These are phyloP conservation scores for Platycheirus albimanus DNA, from an alignment of 2,888 invertebrate species.

Conservation along the genomic window DNA sequence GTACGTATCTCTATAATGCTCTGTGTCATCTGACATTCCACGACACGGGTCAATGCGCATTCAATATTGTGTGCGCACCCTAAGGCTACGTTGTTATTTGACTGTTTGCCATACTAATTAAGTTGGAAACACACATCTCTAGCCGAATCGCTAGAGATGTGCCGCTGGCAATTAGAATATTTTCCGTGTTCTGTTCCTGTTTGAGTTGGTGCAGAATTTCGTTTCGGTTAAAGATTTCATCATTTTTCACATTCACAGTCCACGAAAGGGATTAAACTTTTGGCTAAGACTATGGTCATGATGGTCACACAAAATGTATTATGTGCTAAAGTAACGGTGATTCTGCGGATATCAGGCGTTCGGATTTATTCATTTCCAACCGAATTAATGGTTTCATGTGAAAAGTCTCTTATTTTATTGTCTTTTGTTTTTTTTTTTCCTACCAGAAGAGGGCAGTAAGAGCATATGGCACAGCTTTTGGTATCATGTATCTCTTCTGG, in stretches of 20 bases:
- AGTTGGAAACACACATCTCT: conserved; percentile 64
- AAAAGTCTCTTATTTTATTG: conserved; percentile 56
- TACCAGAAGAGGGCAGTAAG: conserved; percentile 6
- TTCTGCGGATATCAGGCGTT: conserved; percentile 60
- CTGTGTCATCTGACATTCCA: conserved; percentile 66
- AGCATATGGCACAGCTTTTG: conserved; percentile 53
- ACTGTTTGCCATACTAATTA: conserved; percentile 72
- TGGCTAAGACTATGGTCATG: background rate
- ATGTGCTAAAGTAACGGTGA: conserved; percentile 64
- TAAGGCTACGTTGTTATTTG: conserved; percentile 54
- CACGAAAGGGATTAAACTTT: conserved; percentile 45
- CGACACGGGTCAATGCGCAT: conserved; percentile 64
- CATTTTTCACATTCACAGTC: background rate
- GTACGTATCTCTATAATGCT: conserved; percentile 15
- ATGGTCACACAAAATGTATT: conserved; percentile 9
- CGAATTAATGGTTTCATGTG: conserved; percentile 70
- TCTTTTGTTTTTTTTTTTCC: background rate
- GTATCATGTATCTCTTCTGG: conserved; percentile 55
- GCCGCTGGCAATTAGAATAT: conserved; percentile 45
- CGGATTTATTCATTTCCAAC: conserved; percentile 70
- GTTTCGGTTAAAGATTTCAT: conserved; percentile 41
- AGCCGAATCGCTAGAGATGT: conserved; percentile 36
- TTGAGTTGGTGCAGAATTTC: conserved; percentile 20
- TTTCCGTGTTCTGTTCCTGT: conserved; percentile 16
- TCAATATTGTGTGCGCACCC: conserved; percentile 26